Evolutionary conservation across 2,888 invertebrate species (phyloP).

Genomic region (Drosophila nr. fundita): DNA sequence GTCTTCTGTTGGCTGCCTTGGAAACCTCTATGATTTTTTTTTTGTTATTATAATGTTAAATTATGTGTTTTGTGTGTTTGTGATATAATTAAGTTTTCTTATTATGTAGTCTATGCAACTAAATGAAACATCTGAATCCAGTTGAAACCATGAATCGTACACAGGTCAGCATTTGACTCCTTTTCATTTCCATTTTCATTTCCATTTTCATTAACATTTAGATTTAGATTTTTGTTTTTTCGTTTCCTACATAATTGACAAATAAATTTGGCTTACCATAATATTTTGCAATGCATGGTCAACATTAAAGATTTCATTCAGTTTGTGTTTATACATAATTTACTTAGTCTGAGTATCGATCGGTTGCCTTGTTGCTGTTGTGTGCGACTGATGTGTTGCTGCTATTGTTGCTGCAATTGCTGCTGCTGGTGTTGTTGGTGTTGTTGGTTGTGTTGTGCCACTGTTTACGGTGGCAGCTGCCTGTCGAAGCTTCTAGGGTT

Average conservation of each 20-base stretch:
- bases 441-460: slow-evolving; percentile 43
- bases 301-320: slow-evolving; percentile 62
- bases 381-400: slow-evolving; percentile 29
- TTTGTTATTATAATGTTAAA: not conserved
- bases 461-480: slow-evolving; percentile 56
- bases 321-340: slow-evolving; percentile 30
- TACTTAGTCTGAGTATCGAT: slow-evolving; percentile 75
- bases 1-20: slow-evolving; percentile 54
- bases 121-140: slow-evolving; percentile 64
- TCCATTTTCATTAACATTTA: slow-evolving; percentile 8
- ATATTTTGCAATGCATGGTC: slow-evolving; percentile 75
- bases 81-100: slow-evolving; percentile 33
- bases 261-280: slow-evolving; percentile 79
- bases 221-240: slow-evolving; percentile 4
- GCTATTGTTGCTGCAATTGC: slow-evolving; percentile 18
- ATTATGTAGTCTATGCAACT: slow-evolving; percentile 29
- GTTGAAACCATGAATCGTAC: slow-evolving; percentile 72
- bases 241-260: slow-evolving; percentile 69
- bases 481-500: slow-evolving; percentile 63
- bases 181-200: not conserved
- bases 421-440: slow-evolving; percentile 26
- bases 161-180: slow-evolving; percentile 61
- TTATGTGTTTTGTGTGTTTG: not conserved
- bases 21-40: slow-evolving; percentile 58
- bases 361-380: slow-evolving; percentile 50